Base-by-base conservation (phyloP, 2,888 invertebrate species). In the Odiellus spinosus region DNA sequence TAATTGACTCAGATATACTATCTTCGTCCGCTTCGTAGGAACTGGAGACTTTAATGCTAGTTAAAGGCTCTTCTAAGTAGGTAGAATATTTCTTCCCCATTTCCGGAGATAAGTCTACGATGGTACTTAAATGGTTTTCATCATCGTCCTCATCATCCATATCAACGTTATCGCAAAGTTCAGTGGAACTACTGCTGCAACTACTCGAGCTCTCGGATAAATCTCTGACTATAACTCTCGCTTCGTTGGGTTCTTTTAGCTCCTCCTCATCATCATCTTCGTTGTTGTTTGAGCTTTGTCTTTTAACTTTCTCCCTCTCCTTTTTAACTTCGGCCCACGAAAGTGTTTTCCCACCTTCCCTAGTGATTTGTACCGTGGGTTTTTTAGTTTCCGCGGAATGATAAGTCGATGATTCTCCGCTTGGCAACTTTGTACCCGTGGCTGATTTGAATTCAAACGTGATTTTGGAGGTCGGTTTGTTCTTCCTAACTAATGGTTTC, bases 401-500 rank as follows among this genome's bases (percentile, higher is more conserved):
- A 26, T 26, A 8, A 8, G 4, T 4, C 15, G 38, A 38, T n/a
- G 38, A 11, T 11, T 38, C 38, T 17, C 15, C 15, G 4, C 12
- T 11, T 8, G 10, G 10, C 8, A 26, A 26, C 26, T 26, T 26
- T 26, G 26, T 6, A 4, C 26, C 26, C 8, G 26, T 26, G 8
- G 5, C 26, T 10, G 15, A 2, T n/a, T 38, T 38, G 38, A 38
- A 18, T 17, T 18, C 35, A 34, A 18, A 34, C 20, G n/a, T 49
- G 49, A n/a, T 38, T 42, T 18, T 40, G 45, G 17, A 40, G 33
- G 19, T 44, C 40, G 20, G 45, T 38, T 38, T 38, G 17, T 38
- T 48, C 38, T 51, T 50, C 19, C 53, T 44, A 10, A 40, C 46
- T 3, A 53, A 45, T 15, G 53, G 53, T 33, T 48, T 81, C 64